Evolutionary conservation across 2,797 vertebrate genomes (phyloP).

Genomic region (Zenarchopterus dispar): DNA sequence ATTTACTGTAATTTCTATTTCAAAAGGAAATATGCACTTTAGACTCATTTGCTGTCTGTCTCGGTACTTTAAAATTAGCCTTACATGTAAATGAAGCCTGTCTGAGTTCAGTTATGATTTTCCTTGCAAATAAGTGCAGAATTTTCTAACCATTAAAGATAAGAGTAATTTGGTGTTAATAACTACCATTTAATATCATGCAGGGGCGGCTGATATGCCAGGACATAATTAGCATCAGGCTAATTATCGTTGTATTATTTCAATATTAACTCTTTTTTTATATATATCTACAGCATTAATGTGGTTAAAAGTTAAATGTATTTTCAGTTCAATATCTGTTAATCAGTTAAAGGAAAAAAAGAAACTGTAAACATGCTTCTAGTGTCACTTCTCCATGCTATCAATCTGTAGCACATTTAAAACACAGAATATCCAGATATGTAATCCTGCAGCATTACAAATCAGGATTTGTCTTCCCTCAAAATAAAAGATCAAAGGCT

Average conservation of each 20-base stretch:
- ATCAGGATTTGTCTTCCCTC: slow-evolving; percentile 59
- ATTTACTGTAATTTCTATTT: slow-evolving; percentile 17
- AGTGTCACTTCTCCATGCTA: background rate
- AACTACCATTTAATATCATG: slow-evolving; percentile 17
- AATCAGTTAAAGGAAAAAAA: background rate
- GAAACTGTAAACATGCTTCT: background rate
- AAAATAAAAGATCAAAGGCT: slow-evolving; percentile 64
- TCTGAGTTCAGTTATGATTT: slow-evolving; percentile 4
- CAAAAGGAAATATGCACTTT: slow-evolving; percentile 7
- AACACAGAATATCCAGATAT: slow-evolving; percentile 22
- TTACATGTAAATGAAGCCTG: slow-evolving; percentile 20
- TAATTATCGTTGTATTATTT: slow-evolving; percentile 24
- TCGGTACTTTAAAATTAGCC: slow-evolving; percentile 13
- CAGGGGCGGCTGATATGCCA: slow-evolving; percentile 11
- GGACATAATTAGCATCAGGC: slow-evolving; percentile 17
- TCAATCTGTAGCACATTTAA: background rate
- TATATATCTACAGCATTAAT: background rate
- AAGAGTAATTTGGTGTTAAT: slow-evolving; percentile 20
- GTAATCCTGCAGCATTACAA: slow-evolving; percentile 33
- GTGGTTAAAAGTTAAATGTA: background rate
- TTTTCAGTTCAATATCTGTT: background rate
- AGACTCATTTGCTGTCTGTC: slow-evolving; percentile 14
- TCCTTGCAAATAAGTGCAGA: slow-evolving; percentile 11
- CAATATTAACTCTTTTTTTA: background rate
- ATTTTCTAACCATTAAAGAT: slow-evolving; percentile 10